phyloP scores from a whole-genome alignment of 2,113 vertebrate genomes.

The Camelus dromedarius region DNA sequence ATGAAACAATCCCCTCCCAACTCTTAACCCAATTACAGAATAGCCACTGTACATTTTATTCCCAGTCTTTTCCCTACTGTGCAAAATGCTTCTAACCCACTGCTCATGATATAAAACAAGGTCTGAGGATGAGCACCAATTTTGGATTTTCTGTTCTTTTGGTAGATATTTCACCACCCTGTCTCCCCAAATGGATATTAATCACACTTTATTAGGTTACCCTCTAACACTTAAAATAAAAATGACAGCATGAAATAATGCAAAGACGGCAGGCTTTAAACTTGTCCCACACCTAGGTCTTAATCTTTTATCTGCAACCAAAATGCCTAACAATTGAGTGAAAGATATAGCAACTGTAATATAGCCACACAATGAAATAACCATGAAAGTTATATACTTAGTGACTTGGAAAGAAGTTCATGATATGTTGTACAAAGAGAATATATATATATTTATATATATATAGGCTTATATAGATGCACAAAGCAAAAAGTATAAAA shows the following conservation, averaged over 20 bases:
- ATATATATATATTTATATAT: no score
- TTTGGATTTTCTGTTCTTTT: not conserved
- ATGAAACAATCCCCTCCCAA: not conserved
- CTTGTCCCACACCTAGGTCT: not conserved
- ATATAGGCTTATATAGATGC: not conserved
- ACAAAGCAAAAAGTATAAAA: not conserved
- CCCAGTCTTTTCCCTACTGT: not conserved
- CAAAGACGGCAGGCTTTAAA: not conserved
- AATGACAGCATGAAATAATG: not conserved
- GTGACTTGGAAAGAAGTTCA: not conserved
- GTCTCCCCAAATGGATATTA: not conserved
- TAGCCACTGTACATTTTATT: not conserved
- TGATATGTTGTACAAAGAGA: not conserved
- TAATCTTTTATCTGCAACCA: not conserved
- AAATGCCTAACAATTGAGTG: not conserved
- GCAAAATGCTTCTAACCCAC: not conserved
- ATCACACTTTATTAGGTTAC: not conserved
- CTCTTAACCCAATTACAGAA: not conserved
- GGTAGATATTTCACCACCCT: not conserved
- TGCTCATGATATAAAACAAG: not conserved
- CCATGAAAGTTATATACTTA: not conserved
- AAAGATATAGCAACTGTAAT: not conserved
- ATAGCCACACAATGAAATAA: not conserved
- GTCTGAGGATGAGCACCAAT: not conserved
- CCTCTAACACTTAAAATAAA: not conserved